A percentile compares a stretch with the other conserved stretches of the same genome.
These are phyloP conservation scores for Pangasius macronema DNA, from an alignment of 2,797 vertebrate species.

Conservation along the genomic window DNA sequence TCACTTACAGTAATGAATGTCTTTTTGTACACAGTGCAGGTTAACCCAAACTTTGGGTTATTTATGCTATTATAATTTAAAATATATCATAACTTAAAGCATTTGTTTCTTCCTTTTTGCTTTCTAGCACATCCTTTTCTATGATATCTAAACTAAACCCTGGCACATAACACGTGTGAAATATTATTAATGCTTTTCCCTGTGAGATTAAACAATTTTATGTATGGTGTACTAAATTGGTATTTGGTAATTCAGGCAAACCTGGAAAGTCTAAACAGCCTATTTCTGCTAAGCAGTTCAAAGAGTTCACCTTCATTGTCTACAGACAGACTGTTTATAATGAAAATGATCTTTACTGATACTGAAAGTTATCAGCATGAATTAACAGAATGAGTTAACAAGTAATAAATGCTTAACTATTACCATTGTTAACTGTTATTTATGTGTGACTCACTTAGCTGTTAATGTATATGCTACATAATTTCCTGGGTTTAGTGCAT, in stretches of 20 bases:
- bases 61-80: neutral
- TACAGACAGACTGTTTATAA: too few species aligned
- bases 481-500: neutral
- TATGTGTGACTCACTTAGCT: neutral
- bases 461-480: neutral
- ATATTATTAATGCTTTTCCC: too few species aligned
- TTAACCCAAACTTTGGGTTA: neutral
- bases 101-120: neutral
- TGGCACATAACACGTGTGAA: neutral
- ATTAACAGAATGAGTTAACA: neutral
- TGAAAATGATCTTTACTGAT: neutral
- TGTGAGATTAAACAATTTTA: too few species aligned
- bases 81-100: neutral
- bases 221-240: too few species aligned
- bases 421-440: neutral
- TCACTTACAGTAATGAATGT: neutral
- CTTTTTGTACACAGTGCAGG: neutral
- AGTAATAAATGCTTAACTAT: neutral
- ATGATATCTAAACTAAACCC: neutral
- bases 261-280: too few species aligned
- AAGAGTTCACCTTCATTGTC: too few species aligned
- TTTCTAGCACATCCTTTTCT: neutral
- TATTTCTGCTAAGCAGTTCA: too few species aligned
- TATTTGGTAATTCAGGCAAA: too few species aligned
- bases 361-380: neutral